Conservation (phyloP, 2,113 vertebrate genomes). For the Stigmatopora nigra region DNA sequence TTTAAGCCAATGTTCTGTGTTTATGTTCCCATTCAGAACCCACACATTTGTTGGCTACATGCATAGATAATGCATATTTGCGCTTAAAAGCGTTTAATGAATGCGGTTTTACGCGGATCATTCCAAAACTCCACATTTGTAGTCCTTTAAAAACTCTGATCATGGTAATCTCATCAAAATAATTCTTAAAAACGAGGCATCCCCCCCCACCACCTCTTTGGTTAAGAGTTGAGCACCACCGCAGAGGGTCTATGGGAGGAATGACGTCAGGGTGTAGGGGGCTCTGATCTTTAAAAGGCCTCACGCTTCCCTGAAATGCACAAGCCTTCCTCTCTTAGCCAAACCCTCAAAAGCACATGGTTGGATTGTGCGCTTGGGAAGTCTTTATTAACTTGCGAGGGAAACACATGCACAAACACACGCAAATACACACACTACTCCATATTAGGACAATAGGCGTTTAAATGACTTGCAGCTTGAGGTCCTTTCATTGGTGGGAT, state of each 20-base stretch:
- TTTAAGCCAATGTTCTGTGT: conserved; percentile 28
- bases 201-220: conserved; percentile 6
- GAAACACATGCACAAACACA: conserved; percentile 17
- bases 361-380: conserved; percentile 44
- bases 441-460: conserved; percentile 56
- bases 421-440: conserved; percentile 29
- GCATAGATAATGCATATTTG: not conserved
- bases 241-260: conserved; percentile 31
- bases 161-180: conserved; percentile 48
- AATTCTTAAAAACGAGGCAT: conserved; percentile 33
- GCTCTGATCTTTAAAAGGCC: conserved; percentile 56
- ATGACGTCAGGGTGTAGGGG: conserved; percentile 46
- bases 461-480: conserved; percentile 50
- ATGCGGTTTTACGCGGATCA: not conserved
- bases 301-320: conserved; percentile 52
- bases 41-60: conserved; percentile 33
- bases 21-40: conserved; percentile 29
- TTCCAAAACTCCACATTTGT: not conserved
- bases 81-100: conserved; percentile 11
- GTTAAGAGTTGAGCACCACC: conserved; percentile 25
- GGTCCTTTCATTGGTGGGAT: conserved; percentile 39
- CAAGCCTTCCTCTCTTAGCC: conserved; percentile 39
- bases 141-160: conserved; percentile 10
- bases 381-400: conserved; percentile 47
- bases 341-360: conserved; percentile 40